These are phyloP conservation scores for Drosophila melanogaster DNA, from an alignment of 1,140 invertebrate species.

Conservation along the genomic window Release_6_plus_ISO1_MT NC_004354.4:12681001-12681500, in stretches of 20 bases:
- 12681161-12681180: slow-evolving; percentile 26
- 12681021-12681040: slow-evolving; percentile 63
- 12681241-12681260: slow-evolving; percentile 19
- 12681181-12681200: slow-evolving; percentile 22
- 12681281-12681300: slow-evolving; percentile 37
- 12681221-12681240: slow-evolving; percentile 15
- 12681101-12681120: slow-evolving; percentile 17
- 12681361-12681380: slow-evolving; percentile 40
- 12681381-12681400: slow-evolving; percentile 17
- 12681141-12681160: slow-evolving; percentile 57
- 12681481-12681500: slow-evolving; percentile 3
- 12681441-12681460: slow-evolving; percentile 8
- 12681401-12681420: slow-evolving; percentile 14
- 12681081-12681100: slow-evolving; percentile 11
- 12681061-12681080: slow-evolving; percentile 21
- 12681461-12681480: background rate
- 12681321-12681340: slow-evolving; percentile 11
- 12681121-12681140: slow-evolving; percentile 32
- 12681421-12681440: slow-evolving; percentile 1
- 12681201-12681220: slow-evolving; percentile 57
- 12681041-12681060: slow-evolving; percentile 33
- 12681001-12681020: slow-evolving; percentile 25
- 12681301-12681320: slow-evolving; percentile 41
- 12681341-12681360: slow-evolving; percentile 31
- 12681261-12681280: slow-evolving; percentile 20